Conservation (phyloP, 92 coral and sea anemone species). For the Zoanthus gigantus region DNA sequence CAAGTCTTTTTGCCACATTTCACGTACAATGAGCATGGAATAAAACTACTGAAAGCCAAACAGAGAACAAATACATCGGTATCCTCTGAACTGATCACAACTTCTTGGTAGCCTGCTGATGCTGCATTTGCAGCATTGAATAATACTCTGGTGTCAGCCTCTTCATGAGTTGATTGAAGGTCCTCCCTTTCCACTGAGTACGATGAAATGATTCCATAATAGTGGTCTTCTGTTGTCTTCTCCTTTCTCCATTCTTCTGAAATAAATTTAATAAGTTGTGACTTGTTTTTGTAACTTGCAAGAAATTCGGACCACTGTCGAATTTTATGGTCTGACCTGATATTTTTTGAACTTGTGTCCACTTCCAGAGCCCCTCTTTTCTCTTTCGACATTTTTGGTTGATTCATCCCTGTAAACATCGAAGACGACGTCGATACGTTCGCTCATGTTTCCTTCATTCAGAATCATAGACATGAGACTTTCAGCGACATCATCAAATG, state of each 20-base stretch:
- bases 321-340: neutral
- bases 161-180: slow-evolving; percentile 1
- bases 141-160: neutral
- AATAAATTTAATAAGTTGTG: neutral
- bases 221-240: neutral
- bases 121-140: neutral
- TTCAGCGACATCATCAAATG: neutral
- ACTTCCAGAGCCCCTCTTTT: no score
- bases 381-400: neutral
- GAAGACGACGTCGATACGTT: slow-evolving; percentile 11
- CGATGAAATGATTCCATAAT: neutral
- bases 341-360: neutral
- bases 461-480: neutral
- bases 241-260: neutral
- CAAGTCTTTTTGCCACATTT: slow-evolving; percentile 45
- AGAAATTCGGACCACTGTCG: neutral
- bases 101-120: neutral
- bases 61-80: slow-evolving; percentile 15
- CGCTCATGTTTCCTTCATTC: neutral
- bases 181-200: neutral
- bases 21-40: slow-evolving; percentile 22
- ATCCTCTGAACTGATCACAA: neutral
- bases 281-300: neutral
- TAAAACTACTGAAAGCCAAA: neutral
- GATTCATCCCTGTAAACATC: neutral